These are phyloP conservation scores for Epistrophe grossulariae DNA, from an alignment of 2,888 invertebrate genomes.

Conservation along the genomic window DNA sequence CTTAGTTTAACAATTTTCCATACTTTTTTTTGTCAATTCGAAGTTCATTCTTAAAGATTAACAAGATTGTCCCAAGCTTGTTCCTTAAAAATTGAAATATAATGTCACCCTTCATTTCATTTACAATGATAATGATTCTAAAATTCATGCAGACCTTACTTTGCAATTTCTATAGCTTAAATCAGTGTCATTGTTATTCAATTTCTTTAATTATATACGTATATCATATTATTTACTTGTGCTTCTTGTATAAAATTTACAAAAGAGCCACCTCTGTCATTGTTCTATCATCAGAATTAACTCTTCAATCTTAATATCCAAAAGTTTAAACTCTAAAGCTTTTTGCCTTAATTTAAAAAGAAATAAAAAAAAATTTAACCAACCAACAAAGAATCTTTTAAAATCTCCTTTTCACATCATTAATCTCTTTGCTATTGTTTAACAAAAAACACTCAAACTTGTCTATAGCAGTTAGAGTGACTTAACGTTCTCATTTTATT, in stretches of 20 bases:
- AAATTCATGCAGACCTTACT: background rate
- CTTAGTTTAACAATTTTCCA: too few species aligned
- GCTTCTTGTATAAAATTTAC: background rate
- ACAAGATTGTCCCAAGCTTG: background rate
- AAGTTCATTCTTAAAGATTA: too few species aligned
- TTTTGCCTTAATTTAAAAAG: slow-evolving; percentile 8
- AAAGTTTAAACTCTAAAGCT: slow-evolving; percentile 11
- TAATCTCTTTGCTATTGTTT: slow-evolving; percentile 39
- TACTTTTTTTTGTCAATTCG: too few species aligned
- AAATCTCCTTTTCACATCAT: slow-evolving; percentile 36
- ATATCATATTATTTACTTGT: background rate
- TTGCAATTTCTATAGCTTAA: background rate
- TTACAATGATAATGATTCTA: background rate
- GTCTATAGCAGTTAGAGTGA: slow-evolving; percentile 31
- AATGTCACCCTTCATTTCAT: background rate
- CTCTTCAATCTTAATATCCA: slow-evolving; percentile 16
- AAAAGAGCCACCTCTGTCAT: slow-evolving; percentile 3
- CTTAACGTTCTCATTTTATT: slow-evolving; percentile 45
- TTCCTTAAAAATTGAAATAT: background rate
- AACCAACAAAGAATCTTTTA: slow-evolving; percentile 26
- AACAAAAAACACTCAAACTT: slow-evolving; percentile 27
- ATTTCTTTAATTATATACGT: background rate
- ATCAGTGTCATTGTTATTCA: background rate
- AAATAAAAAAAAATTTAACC: background rate
- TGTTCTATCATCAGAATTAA: slow-evolving; percentile 8